Evolutionary conservation across 2,797 vertebrate species (phyloP), one percentile per base, ranked within the genome.

Genomic region (Pristis pectinata): DNA sequence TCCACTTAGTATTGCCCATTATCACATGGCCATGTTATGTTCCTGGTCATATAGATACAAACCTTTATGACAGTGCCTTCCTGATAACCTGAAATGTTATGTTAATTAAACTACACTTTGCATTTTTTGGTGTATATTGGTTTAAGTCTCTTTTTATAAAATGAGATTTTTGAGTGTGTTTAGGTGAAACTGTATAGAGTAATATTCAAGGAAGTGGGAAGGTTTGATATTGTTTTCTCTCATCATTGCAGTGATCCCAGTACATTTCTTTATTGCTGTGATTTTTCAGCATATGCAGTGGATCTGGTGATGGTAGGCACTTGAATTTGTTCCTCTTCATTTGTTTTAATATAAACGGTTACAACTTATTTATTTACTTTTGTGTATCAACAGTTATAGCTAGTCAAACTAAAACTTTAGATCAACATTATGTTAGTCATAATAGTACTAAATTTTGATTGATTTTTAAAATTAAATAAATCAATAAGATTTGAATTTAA

Each of bases 251-350:
- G 97, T 95, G 96, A 95, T 93, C 95, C 96, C 79, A 96, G 97
- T 92, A 96, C 97, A 56, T 99, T 98, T 96, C 95, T 99, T 2
- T 99, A 98, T 96, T 99, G 98, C 95, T 99, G 98, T 97, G 98
- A 99, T 97, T 99, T 99, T 96, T 98, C 98, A 94, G 96, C 97
- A 93, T 96, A 95, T 96, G 98, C 98, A 70, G 97, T 99, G 96
- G 97, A 98, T 95, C 96, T 99, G 95, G 97, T 99, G 92, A 98
- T 98, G 98, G 98, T 99, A 97, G 96, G 95, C 13, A 56, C 96
- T 95, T 89, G 95, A 95, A 27, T 91, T 9, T 95, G 95, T 0
- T 3, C 95, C 96, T 96, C 9, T 56, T 72, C 61, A 34, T 19
- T 79, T 94, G 11, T 44, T 94, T 94, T 76, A 41, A 34, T 74